Evolutionary conservation across 2,113 vertebrate genomes (phyloP).

Genomic region (Prochilodus magdalenae): DNA sequence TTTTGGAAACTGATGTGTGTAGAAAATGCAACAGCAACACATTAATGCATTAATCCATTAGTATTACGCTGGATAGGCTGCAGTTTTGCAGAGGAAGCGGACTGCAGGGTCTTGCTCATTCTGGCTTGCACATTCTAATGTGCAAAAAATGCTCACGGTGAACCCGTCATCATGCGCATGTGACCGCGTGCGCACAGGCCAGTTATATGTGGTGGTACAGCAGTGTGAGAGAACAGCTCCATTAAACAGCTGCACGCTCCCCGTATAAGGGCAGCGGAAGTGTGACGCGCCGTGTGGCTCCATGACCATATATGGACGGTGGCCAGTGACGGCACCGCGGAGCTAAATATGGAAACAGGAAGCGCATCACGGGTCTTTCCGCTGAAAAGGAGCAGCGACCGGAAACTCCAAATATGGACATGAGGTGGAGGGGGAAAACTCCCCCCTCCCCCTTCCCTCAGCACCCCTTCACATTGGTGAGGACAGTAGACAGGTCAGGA

Average conservation of each 20-base stretch:
- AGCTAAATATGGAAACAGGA: constrained; percentile 60
- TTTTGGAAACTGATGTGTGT: no score
- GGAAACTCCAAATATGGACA: constrained; percentile 64
- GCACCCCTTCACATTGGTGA: background rate
- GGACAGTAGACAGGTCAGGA: background rate
- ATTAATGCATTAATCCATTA: no score
- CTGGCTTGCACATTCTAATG: no score
- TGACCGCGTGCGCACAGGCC: background rate
- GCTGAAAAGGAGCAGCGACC: constrained; percentile 5
- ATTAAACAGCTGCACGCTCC: constrained; percentile 42
- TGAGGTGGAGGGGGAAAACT: background rate
- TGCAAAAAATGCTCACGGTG: no score
- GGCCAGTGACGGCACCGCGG: constrained; percentile 40
- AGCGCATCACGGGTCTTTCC: constrained; percentile 61
- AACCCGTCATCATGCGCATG: background rate
- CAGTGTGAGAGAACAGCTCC: background rate
- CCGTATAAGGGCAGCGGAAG: constrained; percentile 54
- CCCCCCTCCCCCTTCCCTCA: background rate
- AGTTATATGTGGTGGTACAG: background rate
- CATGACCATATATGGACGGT: constrained; percentile 47
- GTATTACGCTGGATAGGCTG: no score
- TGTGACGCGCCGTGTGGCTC: constrained; percentile 23
- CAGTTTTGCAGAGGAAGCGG: no score
- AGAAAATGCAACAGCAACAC: no score
- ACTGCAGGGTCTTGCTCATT: no score